phyloP scores from a whole-genome alignment of 2,113 vertebrate species.

The Cynopterus brachyotis region DNA sequence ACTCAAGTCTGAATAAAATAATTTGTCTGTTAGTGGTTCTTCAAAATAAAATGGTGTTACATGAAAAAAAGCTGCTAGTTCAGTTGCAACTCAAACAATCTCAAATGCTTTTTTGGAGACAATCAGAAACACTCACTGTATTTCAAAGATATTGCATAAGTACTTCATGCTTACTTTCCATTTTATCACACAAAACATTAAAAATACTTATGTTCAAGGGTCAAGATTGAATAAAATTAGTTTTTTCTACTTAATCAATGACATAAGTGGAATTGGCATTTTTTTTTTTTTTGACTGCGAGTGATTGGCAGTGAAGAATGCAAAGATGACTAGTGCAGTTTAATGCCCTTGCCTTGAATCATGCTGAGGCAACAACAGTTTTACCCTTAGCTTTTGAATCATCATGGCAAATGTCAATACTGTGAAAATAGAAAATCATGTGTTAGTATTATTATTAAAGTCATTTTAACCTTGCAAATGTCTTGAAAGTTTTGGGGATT shows the following conservation, averaged over 20 bases:
- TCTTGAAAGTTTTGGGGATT: not conserved
- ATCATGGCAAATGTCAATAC: not conserved
- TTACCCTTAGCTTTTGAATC: not conserved
- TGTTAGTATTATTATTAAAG: not conserved
- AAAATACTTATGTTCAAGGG: not conserved
- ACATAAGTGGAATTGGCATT: not conserved
- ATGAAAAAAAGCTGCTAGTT: not conserved
- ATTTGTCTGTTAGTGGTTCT: not conserved
- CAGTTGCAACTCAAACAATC: not conserved
- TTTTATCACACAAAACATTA: not conserved
- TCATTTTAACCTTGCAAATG: not conserved
- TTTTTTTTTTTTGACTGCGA: not conserved
- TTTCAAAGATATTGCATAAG: not conserved
- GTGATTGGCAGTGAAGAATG: not conserved
- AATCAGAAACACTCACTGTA: not conserved
- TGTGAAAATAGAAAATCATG: not conserved
- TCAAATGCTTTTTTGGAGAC: not conserved
- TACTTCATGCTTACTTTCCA: not conserved
- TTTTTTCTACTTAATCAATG: not conserved
- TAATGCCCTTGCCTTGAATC: not conserved
- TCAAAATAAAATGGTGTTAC: not conserved
- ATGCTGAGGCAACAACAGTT: not conserved
- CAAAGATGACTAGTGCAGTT: not conserved
- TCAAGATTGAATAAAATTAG: not conserved
- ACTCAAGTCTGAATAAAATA: not conserved